phyloP scores from a whole-genome alignment of 2,888 invertebrate genomes.

The Scaptomyza parva region DNA sequence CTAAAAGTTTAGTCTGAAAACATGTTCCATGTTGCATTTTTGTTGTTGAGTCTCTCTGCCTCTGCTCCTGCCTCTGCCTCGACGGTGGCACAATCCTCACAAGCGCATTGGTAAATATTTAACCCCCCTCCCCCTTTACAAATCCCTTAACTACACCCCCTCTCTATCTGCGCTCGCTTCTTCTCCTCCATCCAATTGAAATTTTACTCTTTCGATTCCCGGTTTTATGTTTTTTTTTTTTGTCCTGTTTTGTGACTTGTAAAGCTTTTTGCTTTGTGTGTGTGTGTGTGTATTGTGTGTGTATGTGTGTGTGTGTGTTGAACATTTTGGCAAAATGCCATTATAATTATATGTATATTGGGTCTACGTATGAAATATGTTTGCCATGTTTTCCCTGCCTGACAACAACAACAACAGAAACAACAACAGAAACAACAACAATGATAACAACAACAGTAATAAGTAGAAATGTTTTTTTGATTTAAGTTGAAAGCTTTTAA shows the following conservation, averaged over 20 bases:
- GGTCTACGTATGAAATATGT: constrained; percentile 14
- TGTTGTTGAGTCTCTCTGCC: constrained; percentile 42
- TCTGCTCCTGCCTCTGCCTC: too few relatives aligned
- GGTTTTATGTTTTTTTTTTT: too few relatives aligned
- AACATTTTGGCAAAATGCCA: constrained; percentile 75
- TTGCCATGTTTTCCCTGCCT: constrained; percentile 27
- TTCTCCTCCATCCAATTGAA: constrained; percentile 7
- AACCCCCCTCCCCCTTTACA: neutral
- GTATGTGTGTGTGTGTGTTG: constrained; percentile 15
- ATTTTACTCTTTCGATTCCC: constrained; percentile 17
- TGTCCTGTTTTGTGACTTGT: constrained; percentile 20
- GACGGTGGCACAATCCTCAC: constrained; percentile 48
- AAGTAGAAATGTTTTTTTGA: neutral
- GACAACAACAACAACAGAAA: constrained; percentile 7
- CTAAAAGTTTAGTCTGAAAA: constrained; percentile 33
- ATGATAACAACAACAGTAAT: constrained; percentile 3
- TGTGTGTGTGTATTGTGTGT: constrained; percentile 1
- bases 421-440: constrained; percentile 13
- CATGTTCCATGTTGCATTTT: constrained; percentile 51
- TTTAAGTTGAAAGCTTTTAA: neutral
- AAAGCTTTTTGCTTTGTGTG: constrained; percentile 35
- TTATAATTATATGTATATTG: constrained; percentile 71
- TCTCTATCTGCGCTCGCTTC: neutral
- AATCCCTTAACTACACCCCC: neutral
- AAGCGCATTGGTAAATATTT: constrained; percentile 16